Evolutionary conservation across 1,140 invertebrate genomes (phyloP), one percentile per base, ranked within the genome.

Genomic region (Dendrolimus kikuchii): DNA sequence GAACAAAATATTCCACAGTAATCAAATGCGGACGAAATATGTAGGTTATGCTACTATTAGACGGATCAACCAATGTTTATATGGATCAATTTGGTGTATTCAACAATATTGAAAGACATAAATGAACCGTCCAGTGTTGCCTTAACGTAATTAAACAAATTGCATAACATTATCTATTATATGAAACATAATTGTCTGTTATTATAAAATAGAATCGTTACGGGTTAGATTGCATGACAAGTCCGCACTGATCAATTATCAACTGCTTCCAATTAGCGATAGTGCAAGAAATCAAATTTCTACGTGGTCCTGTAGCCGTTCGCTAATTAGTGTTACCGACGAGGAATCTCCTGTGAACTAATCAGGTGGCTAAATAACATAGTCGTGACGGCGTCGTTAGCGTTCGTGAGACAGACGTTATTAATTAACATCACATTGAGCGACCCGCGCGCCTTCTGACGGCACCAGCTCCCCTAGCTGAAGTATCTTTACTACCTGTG

Each of bases 291-390:
- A 85, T 83, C 69, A 80, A 81, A 83, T 76, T 76, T 23, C 57
- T 71, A 73, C 67, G 54, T 62, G 57, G 66, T 71, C 70, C 70
- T 70, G 68, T 62, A 73, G 64, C 65, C 66, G 68, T 68, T 72
- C 69, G 66, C 77, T 85, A 83, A 81, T 85, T 83, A 80, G 78
- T 66, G 72, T 60, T 77, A 74, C 68, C 74, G 74, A 74, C 69
- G 64, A 68, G 63, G 67, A 66, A 69, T 63, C 59, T 71, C 68
- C 72, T 71, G 68, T 64, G 75, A 79, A 81, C 82, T 86, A 83
- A 86, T 86, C 82, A 82, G 82, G 77, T 83, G 82, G 80, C 77
- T 81, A 83, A 86, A 86, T 86, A 83, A 86, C 82, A 75, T 81
- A 83, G 70, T 81, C 80, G 77, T 83, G 80, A 82, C 80, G 81